Evolutionary conservation across 2,888 invertebrate species (phyloP).

Genomic region (Xylota sylvarum): DNA sequence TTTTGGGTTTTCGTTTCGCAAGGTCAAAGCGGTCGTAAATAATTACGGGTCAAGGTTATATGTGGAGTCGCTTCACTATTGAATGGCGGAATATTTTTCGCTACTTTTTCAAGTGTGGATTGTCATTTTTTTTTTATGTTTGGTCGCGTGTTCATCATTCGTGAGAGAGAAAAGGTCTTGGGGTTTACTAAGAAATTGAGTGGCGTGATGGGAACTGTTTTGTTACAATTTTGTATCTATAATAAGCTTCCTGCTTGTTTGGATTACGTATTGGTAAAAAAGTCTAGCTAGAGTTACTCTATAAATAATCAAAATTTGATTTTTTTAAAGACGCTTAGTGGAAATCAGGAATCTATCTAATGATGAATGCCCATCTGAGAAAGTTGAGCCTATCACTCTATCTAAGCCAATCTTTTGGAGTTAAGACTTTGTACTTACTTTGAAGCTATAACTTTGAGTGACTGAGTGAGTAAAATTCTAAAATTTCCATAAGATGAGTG

Average conservation of each 20-base stretch:
- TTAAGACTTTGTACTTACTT: too few species aligned
- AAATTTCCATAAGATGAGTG: too few species aligned
- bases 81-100: slow-evolving; percentile 23
- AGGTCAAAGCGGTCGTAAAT: slow-evolving; percentile 63
- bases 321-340: too few species aligned
- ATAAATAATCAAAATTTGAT: too few species aligned
- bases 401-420: too few species aligned
- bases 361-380: too few species aligned
- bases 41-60: slow-evolving; percentile 70
- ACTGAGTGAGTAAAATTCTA: too few species aligned
- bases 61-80: slow-evolving; percentile 6
- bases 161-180: background rate
- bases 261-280: background rate
- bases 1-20: slow-evolving; percentile 46
- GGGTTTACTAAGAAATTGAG: slow-evolving; percentile 24
- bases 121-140: slow-evolving; percentile 4
- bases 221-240: background rate
- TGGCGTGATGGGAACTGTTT: slow-evolving; percentile 42
- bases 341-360: too few species aligned
- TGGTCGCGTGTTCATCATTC: slow-evolving; percentile 50
- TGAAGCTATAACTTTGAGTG: too few species aligned
- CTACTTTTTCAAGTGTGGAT: background rate
- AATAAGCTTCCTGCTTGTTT: background rate
- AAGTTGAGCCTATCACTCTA: too few species aligned
- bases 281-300: too few species aligned